phyloP scores from a whole-genome alignment of 2,113 vertebrate species.

The Pica pica region DNA sequence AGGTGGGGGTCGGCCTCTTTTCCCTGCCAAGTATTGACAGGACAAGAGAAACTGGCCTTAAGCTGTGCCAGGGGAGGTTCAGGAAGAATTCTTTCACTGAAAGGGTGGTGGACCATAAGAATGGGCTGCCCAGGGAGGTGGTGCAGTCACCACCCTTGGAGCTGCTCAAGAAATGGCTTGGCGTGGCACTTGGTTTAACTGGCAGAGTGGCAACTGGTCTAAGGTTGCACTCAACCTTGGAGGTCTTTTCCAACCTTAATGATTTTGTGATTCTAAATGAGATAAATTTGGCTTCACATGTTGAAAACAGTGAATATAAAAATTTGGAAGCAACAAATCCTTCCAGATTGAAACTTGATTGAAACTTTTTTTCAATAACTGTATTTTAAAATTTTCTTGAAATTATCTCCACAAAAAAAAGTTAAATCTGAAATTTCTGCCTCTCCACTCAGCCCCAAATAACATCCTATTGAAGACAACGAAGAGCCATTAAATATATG shows the following conservation, averaged over 20 bases:
- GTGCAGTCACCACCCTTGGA: background rate
- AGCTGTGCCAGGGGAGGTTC: background rate
- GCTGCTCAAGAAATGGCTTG: background rate
- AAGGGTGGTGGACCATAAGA: background rate
- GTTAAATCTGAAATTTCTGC: background rate
- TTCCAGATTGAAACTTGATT: background rate
- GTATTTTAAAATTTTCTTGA: background rate
- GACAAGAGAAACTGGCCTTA: background rate
- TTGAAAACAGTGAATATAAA: background rate
- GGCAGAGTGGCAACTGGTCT: background rate
- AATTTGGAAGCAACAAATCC: background rate
- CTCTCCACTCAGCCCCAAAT: background rate
- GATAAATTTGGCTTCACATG: background rate
- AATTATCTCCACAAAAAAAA: background rate
- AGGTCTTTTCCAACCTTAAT: background rate
- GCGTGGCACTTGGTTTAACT: accelerated
- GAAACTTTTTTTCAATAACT: background rate
- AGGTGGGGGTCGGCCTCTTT: background rate
- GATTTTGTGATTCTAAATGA: background rate
- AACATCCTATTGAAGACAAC: background rate
- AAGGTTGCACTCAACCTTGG: background rate
- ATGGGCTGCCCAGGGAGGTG: background rate
- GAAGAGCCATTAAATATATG: background rate
- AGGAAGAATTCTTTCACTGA: background rate
- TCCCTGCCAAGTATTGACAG: accelerated